Conservation (phyloP, 2,888 invertebrate genomes). For the Chloromyia formosa region DNA sequence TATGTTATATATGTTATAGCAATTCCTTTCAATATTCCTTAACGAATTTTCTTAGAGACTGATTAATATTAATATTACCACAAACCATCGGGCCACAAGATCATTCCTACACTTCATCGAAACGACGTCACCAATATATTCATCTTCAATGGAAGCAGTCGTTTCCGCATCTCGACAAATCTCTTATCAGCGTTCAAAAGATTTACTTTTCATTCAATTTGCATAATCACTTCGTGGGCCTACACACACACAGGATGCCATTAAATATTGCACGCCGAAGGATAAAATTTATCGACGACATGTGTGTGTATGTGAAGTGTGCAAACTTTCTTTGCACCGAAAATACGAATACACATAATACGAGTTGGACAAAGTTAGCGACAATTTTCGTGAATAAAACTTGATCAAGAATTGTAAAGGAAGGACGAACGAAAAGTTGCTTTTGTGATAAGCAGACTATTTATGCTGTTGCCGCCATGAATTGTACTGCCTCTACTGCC, state of each 20-base stretch:
- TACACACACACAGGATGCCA: too few relatives aligned
- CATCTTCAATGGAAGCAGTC: too few relatives aligned
- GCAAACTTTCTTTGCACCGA: neutral
- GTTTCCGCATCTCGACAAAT: too few relatives aligned
- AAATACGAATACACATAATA: neutral
- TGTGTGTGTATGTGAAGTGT: neutral
- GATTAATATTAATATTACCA: too few relatives aligned
- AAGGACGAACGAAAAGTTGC: conserved; percentile 32
- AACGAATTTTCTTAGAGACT: too few relatives aligned
- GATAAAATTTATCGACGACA: neutral
- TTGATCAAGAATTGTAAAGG: conserved; percentile 19
- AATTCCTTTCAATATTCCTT: too few relatives aligned
- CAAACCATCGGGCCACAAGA: too few relatives aligned
- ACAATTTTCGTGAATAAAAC: conserved; percentile 16
- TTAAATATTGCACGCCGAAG: neutral
- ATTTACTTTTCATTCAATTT: neutral
- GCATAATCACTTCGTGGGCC: conserved; percentile 3
- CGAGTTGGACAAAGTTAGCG: conserved; percentile 21
- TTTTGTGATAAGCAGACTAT: conserved; percentile 40
- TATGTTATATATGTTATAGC: too few relatives aligned
- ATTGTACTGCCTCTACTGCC: too few relatives aligned
- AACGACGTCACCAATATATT: too few relatives aligned
- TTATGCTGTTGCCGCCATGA: neutral
- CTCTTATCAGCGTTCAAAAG: too few relatives aligned
- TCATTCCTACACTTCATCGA: too few relatives aligned